Evolutionary conservation across 2,888 invertebrate species (phyloP).

Genomic region (Smittia aterrima): DNA sequence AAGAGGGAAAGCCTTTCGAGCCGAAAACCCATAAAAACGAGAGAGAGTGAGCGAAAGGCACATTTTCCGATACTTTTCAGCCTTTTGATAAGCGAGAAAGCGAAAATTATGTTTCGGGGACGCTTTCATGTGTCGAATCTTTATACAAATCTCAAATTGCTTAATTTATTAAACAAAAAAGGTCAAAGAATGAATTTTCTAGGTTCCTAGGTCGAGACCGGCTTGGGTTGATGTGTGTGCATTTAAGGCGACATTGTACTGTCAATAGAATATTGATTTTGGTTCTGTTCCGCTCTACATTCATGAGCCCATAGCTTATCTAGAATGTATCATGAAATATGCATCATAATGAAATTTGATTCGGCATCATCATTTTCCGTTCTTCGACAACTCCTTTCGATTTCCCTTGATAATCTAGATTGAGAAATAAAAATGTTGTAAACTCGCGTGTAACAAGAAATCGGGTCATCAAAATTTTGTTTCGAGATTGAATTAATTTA

Average conservation of each 20-base stretch:
- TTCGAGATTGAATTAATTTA: too few relatives aligned
- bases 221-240: not conserved
- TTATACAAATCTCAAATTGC: not conserved
- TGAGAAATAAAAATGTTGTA: too few relatives aligned
- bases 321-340: not conserved
- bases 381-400: not conserved
- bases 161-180: not conserved
- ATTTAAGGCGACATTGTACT: not conserved
- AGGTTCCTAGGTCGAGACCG: not conserved
- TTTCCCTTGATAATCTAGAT: too few relatives aligned
- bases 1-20: not conserved
- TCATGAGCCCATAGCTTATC: not conserved
- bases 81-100: not conserved
- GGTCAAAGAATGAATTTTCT: not conserved
- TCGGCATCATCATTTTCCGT: not conserved
- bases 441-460: too few relatives aligned
- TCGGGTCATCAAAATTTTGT: too few relatives aligned
- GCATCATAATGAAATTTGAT: conserved; percentile 2
- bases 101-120: not conserved
- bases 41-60: not conserved
- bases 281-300: not conserved
- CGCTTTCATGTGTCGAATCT: conserved; percentile 8
- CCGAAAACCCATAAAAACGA: not conserved
- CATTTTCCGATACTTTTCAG: not conserved
- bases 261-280: not conserved